These are phyloP conservation scores for Gnathonemus longibarbis DNA, from an alignment of 2,113 vertebrate genomes.

Conservation along the genomic window DNA sequence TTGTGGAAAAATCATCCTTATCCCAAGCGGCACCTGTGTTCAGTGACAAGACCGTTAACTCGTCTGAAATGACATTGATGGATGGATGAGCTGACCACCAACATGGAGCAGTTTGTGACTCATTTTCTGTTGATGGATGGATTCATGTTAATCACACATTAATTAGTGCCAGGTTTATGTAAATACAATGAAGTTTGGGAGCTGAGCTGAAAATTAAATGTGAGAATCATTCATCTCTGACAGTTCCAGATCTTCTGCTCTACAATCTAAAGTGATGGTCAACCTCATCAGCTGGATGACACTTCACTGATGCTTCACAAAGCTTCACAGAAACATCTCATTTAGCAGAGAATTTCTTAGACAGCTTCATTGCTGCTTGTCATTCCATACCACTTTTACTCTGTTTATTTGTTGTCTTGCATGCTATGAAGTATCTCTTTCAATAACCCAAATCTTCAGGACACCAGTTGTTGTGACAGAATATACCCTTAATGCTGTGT, in stretches of 20 bases:
- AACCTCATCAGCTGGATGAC: not conserved
- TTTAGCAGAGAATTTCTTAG: not conserved
- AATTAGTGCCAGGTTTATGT: not conserved
- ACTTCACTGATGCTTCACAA: not conserved
- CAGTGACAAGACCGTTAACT: not conserved
- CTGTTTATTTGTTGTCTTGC: not conserved
- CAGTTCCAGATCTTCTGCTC: not conserved
- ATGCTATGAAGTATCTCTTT: not conserved
- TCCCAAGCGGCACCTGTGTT: not conserved
- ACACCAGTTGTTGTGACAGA: not conserved
- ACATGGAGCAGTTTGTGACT: constrained; percentile 91
- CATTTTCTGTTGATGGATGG: constrained; percentile 87
- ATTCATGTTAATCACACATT: not conserved
- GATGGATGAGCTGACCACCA: constrained; percentile 74
- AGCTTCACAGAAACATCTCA: not conserved
- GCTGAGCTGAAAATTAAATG: not conserved
- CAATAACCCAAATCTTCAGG: not conserved
- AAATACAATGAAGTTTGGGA: not conserved
- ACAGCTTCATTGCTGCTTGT: not conserved
- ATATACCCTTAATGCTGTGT: not conserved
- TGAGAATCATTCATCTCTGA: not conserved
- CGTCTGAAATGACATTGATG: not conserved
- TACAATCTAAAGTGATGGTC: not conserved
- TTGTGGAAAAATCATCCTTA: not conserved
- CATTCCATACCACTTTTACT: not conserved